Percentiles rank a stretch among this genome's conserved stretches.
These are phyloP conservation scores for Forbesichthys papilliferus DNA, from an alignment of 2,113 vertebrate genomes.

Conservation along the genomic window DNA sequence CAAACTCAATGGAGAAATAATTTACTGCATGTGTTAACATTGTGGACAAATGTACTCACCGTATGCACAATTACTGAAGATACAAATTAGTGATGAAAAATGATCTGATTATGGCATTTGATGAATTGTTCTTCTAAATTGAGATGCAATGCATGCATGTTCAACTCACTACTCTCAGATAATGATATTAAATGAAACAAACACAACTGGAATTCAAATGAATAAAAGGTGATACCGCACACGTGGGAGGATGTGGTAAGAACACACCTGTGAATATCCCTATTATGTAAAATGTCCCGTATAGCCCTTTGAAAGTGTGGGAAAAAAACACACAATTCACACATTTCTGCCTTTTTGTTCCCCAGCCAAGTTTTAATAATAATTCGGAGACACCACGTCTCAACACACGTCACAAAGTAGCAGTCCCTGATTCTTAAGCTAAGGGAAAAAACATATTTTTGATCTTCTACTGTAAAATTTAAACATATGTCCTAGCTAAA, in stretches of 20 bases:
- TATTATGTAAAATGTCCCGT: neutral
- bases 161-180: neutral
- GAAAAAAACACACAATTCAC: neutral
- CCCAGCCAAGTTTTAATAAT: too few relatives aligned
- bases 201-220: neutral
- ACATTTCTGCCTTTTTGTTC: neutral
- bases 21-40: neutral
- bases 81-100: neutral
- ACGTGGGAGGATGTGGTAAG: neutral
- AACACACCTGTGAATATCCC: neutral
- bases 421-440: too few relatives aligned
- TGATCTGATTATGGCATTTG: neutral
- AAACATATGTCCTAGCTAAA: too few relatives aligned
- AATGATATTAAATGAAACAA: neutral
- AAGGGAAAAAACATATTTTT: too few relatives aligned
- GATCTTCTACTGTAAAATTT: too few relatives aligned
- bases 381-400: too few relatives aligned
- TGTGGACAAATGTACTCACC: too few relatives aligned
- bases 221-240: too few relatives aligned
- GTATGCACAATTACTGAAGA: too few relatives aligned
- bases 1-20: constrained; percentile 13
- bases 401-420: too few relatives aligned
- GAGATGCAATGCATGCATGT: too few relatives aligned
- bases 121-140: neutral
- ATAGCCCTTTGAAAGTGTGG: too few relatives aligned